Percentiles rank a stretch among this genome's conserved stretches.
phyloP scores from a whole-genome alignment of 2,797 vertebrate genomes.

The Myotis vivesi region DNA sequence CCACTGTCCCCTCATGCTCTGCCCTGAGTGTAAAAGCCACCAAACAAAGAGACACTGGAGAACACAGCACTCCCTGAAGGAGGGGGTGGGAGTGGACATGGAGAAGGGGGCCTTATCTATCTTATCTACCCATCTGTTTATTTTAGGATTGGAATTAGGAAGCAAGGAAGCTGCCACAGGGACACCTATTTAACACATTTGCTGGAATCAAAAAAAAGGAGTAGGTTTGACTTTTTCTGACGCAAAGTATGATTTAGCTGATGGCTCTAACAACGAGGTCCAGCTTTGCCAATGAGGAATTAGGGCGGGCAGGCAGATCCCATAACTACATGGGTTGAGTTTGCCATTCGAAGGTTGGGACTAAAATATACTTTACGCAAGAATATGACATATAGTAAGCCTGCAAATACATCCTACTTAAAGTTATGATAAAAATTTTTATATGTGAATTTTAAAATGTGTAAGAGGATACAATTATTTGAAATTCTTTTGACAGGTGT shows the following conservation, averaged over 20 bases:
- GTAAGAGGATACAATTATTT: not conserved
- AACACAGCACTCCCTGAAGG: not conserved
- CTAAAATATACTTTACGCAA: not conserved
- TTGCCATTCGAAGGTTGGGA: not conserved
- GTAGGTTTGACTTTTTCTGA: not conserved
- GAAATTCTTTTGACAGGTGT: not conserved
- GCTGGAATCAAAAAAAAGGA: not conserved
- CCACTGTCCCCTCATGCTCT: not conserved
- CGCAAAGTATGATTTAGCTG: not conserved
- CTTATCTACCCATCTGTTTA: not conserved
- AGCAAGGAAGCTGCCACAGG: not conserved
- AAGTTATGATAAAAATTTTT: not conserved
- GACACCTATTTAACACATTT: not conserved
- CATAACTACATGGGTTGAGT: not conserved
- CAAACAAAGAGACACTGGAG: not conserved
- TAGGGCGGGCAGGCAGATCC: not conserved
- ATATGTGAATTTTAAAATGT: not conserved
- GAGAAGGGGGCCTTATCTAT: not conserved
- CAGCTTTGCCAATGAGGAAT: not conserved
- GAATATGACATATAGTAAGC: not conserved
- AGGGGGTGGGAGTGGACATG: not conserved
- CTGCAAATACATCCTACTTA: not conserved
- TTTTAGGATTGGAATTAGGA: constrained; percentile 24
- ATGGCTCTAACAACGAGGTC: not conserved
- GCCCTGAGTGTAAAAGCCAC: not conserved